Evolutionary conservation across 2,888 invertebrate species (phyloP).

Genomic region (Eupithecia subumbrata): DNA sequence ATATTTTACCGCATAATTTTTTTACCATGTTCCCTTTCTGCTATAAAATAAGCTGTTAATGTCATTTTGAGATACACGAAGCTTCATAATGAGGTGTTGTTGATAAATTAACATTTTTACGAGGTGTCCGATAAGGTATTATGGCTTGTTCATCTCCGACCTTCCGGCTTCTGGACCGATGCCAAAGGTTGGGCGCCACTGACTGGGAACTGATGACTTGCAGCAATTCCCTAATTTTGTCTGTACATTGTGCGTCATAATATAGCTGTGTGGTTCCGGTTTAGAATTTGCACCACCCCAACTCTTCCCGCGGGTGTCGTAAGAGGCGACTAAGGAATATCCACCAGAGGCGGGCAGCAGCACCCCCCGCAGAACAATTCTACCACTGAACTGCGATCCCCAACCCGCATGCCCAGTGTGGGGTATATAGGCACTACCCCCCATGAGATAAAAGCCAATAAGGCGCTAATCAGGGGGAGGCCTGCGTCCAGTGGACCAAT

Average conservation of each 20-base stretch:
- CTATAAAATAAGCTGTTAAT: conserved; percentile 15
- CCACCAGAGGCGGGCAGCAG: too few relatives aligned
- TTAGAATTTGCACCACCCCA: too few relatives aligned
- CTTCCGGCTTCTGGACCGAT: conserved; percentile 27
- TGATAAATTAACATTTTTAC: conserved; percentile 39
- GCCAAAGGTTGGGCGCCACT: conserved; percentile 34
- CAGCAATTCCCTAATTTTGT: conserved; percentile 8
- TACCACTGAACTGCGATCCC: too few relatives aligned
- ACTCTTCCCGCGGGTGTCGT: too few relatives aligned
- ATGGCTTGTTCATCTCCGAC: conserved; percentile 26
- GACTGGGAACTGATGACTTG: conserved; percentile 7
- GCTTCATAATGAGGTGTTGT: conserved; percentile 31
- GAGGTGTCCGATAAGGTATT: conserved; percentile 36
- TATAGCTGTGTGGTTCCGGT: too few relatives aligned
- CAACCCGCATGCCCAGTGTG: too few relatives aligned
- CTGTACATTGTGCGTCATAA: background rate
- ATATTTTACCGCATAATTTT: background rate
- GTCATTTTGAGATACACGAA: conserved; percentile 17
- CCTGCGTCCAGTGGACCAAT: too few relatives aligned
- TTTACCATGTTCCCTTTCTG: background rate
- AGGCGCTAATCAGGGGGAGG: too few relatives aligned
- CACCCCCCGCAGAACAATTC: too few relatives aligned
- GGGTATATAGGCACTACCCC: too few relatives aligned
- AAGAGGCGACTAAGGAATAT: too few relatives aligned
- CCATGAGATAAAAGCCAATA: too few relatives aligned